Base-by-base conservation (phyloP, 2,888 invertebrate species). In the Megalurothrips usitatus region DNA sequence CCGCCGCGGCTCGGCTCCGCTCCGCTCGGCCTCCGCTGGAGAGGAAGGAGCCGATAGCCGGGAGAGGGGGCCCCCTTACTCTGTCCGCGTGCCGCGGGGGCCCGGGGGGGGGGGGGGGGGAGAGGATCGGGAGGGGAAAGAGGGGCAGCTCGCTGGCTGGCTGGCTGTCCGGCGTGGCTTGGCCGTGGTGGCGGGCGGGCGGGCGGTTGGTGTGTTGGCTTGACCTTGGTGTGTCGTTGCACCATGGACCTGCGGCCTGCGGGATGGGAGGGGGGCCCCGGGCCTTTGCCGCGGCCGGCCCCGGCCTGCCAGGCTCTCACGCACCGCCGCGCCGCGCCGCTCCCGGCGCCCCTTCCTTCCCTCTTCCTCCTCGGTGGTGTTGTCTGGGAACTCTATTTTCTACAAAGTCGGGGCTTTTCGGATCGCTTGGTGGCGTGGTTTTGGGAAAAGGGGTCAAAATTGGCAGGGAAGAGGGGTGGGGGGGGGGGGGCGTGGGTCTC, bases 191-290 rank as follows among this genome's bases (percentile, higher is more conserved):
- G n/a, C 75, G 82, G 81, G 75, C 48, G 81, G 80, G 79, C 23
- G n/a, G n/a, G n/a, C 49, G 49, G 78, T 78, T 58, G 34, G 34
- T 43, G 34, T 43, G 63, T 26, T 81, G 79, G 34, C 81, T 75
- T 75, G 68, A 75, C 68, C 68, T 75, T 75, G 68, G 68, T 75
- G 68, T 75, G 68, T 75, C 68, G 68, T 75, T 80, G 68, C 81
- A 80, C 79, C 80, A 79, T 79, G 85, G 84, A 84, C 84, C 84
- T 84, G 85, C 84, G 83, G 81, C 83, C n/a, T n/a, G 83, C 82
- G 78, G 79, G 82, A 78, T 78, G 82, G 81, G 81, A 49, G 23
- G 68, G 68, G 9, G 68, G 68, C 68, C 23, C 9, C 23, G 68
- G 68, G 10, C 23, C 68, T 68, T 23, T 68, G 23, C n/a, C 68